A percentile compares a stretch with the other conserved stretches of the same genome.
Evolutionary conservation across 2,797 vertebrate species (phyloP).

Genomic region (Eidolon dupreanum): DNA sequence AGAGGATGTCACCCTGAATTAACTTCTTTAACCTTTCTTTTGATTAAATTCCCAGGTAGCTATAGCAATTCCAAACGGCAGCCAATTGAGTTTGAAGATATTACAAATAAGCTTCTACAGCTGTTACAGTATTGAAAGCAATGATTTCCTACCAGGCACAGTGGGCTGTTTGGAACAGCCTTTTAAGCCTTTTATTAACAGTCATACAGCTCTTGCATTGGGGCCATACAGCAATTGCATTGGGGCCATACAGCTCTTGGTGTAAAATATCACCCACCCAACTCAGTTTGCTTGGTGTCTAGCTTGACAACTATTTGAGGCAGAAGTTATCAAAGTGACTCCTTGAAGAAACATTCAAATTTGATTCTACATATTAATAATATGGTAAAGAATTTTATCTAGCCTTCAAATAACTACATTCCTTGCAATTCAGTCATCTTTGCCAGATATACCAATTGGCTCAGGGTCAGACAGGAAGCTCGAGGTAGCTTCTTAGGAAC

Average conservation of each 20-base stretch:
- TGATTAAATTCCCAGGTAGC: constrained; percentile 33
- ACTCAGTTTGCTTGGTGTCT: constrained; percentile 36
- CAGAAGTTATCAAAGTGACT: neutral
- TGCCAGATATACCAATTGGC: neutral
- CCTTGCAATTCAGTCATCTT: neutral
- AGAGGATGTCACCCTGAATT: neutral
- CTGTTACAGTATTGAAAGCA: neutral
- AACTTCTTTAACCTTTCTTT: neutral
- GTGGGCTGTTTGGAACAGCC: neutral
- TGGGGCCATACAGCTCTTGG: neutral
- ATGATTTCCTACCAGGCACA: neutral
- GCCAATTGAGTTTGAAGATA: neutral
- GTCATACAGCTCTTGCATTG: neutral
- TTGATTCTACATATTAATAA: neutral
- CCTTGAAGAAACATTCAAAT: neutral
- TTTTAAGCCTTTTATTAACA: neutral
- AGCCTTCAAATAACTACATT: neutral
- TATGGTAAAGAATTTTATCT: neutral
- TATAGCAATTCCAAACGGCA: neutral
- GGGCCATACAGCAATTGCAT: neutral
- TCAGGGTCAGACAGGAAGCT: neutral
- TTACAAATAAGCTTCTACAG: neutral
- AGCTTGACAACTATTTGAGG: neutral
- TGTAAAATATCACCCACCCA: neutral
- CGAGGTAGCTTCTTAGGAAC: neutral